These are phyloP conservation scores for Casuarius casuarius DNA, from an alignment of 2,113 vertebrate genomes.

Conservation along the genomic window DNA sequence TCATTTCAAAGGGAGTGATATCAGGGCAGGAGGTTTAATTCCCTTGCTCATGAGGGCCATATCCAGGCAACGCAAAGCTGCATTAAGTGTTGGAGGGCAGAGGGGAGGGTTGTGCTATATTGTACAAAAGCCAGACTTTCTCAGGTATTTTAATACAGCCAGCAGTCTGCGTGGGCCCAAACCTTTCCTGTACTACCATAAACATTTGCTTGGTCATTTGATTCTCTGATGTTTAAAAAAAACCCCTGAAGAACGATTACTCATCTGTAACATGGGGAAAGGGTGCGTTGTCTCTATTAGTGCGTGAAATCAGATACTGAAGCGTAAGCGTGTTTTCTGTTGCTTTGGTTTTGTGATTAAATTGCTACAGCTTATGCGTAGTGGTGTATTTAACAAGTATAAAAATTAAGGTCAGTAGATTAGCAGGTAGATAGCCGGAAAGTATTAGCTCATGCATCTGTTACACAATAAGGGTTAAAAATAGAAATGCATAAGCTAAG, in stretches of 20 bases:
- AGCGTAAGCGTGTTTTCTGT: background rate
- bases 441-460: background rate
- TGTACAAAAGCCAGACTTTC: background rate
- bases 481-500: background rate
- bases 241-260: background rate
- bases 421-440: background rate
- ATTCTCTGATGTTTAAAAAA: background rate
- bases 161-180: no score
- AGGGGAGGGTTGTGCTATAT: rapidly evolving
- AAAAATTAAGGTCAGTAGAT: background rate
- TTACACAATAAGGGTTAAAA: background rate
- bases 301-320: background rate
- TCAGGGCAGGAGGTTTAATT: background rate
- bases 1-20: background rate
- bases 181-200: background rate
- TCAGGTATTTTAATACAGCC: background rate
- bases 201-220: background rate
- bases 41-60: rapidly evolving
- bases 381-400: background rate
- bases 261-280: background rate
- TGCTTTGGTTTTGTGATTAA: background rate
- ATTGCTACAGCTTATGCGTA: rapidly evolving
- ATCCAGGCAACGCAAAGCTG: background rate
- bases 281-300: background rate
- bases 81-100: background rate